phyloP scores from a whole-genome alignment of 2,797 vertebrate genomes.

The Argyrosomus regius region DNA sequence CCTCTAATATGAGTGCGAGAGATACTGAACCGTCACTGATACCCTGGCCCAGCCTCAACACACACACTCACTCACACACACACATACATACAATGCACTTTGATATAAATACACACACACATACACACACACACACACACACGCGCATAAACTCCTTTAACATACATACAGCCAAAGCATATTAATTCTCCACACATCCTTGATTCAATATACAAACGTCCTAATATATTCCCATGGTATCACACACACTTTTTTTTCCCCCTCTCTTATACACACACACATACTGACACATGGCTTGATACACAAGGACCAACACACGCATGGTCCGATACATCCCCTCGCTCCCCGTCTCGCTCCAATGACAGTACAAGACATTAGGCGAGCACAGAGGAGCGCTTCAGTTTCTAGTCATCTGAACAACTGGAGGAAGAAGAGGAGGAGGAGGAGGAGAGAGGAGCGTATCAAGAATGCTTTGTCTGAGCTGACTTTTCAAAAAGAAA shows the following conservation, averaged over 20 bases:
- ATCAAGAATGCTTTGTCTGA: slow-evolving; percentile 72
- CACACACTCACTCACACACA: slow-evolving; percentile 46
- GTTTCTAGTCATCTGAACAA: slow-evolving; percentile 70
- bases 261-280: slow-evolving; percentile 30
- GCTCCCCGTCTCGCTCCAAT: slow-evolving; percentile 68
- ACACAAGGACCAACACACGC: slow-evolving; percentile 69
- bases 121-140: slow-evolving; percentile 49
- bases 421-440: slow-evolving; percentile 49
- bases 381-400: slow-evolving; percentile 62
- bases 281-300: slow-evolving; percentile 63
- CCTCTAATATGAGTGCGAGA: slow-evolving; percentile 79
- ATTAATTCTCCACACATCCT: slow-evolving; percentile 52
- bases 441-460: slow-evolving; percentile 33
- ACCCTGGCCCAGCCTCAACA: slow-evolving; percentile 69
- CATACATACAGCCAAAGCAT: slow-evolving; percentile 50
- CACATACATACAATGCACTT: background rate
- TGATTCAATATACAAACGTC: slow-evolving; percentile 46
- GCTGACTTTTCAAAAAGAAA: slow-evolving; percentile 57
- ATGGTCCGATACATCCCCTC: slow-evolving; percentile 70
- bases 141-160: slow-evolving; percentile 54
- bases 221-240: slow-evolving; percentile 42
- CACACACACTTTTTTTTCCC: slow-evolving; percentile 29
- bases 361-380: slow-evolving; percentile 76
- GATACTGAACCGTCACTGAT: slow-evolving; percentile 85
- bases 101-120: slow-evolving; percentile 44